Base-by-base conservation (phyloP, 2,888 invertebrate genomes). In the Nesidiocoris tenuis region DNA sequence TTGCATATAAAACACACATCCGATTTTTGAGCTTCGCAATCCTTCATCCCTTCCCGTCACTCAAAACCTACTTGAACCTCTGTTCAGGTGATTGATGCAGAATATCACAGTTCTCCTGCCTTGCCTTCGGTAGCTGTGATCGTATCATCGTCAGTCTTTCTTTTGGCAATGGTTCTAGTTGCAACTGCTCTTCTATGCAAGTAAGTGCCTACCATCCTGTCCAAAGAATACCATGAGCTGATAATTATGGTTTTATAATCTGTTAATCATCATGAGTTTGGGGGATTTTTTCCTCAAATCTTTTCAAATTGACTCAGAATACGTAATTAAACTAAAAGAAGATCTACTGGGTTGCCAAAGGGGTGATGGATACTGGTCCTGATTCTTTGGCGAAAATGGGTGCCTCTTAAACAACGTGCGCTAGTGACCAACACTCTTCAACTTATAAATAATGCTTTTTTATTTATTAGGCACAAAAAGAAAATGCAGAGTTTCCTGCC, bases 1-100 rank as follows among this genome's bases (percentile, higher is more conserved):
- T n/a, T n/a, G n/a, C n/a, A n/a, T n/a, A n/a, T n/a, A n/a, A n/a
- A n/a, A n/a, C n/a, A n/a, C n/a, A n/a, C n/a, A n/a, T n/a, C n/a
- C n/a, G n/a, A n/a, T n/a, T n/a, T n/a, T n/a, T n/a, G n/a, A n/a
- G n/a, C n/a, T n/a, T n/a, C n/a, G n/a, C n/a, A n/a, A n/a, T n/a
- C n/a, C n/a, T n/a, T n/a, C n/a, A n/a, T n/a, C n/a, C n/a, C n/a
- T n/a, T n/a, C n/a, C n/a, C n/a, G n/a, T n/a, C n/a, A n/a, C n/a
- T n/a, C n/a, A n/a, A n/a, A n/a, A n/a, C n/a, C n/a, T n/a, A n/a
- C n/a, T n/a, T n/a, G n/a, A n/a, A n/a, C n/a, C n/a, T n/a, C n/a
- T n/a, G n/a, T 80, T 90, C 89, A 93, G 93, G 91, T 93, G 86
- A 90, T 93, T 85, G 93, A 93, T 86, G 92, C 93, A 80, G 93